A percentile compares a stretch with the other conserved stretches of the same genome.
phyloP scores from a whole-genome alignment of 1,140 invertebrate species.

The Drosophila orosa region DNA sequence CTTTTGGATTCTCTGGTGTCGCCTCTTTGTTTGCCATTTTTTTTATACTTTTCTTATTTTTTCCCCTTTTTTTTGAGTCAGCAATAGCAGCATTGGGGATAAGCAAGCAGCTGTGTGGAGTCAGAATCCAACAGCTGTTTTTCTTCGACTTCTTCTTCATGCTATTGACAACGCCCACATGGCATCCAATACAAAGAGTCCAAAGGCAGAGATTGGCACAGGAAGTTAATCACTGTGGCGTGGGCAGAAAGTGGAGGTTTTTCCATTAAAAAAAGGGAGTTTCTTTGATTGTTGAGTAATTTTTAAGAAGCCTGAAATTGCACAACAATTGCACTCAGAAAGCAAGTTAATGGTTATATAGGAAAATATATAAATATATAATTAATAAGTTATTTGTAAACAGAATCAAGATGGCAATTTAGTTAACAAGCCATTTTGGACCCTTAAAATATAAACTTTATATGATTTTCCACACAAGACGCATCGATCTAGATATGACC shows the following conservation, averaged over 20 bases:
- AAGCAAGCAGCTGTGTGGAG: conserved; percentile 33
- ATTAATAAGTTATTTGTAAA: neutral
- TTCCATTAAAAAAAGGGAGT: neutral
- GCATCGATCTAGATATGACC: no score
- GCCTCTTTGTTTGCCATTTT: conserved; percentile 64
- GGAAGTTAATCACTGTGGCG: conserved; percentile 51
- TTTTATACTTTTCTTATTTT: conserved; percentile 23
- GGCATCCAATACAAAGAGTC: conserved; percentile 20
- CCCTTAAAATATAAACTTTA: no score
- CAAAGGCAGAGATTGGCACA: conserved; percentile 17
- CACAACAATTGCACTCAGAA: neutral
- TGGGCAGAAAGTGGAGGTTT: conserved; percentile 39
- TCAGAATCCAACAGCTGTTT: conserved; percentile 69
- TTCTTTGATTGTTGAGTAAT: conserved; percentile 4
- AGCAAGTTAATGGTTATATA: neutral
- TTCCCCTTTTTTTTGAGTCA: neutral
- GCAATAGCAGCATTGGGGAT: conserved; percentile 10
- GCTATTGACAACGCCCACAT: conserved; percentile 68
- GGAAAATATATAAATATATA: no score
- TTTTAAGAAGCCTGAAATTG: neutral
- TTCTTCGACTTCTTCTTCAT: conserved; percentile 30
- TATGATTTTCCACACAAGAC: neutral
- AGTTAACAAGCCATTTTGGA: neutral
- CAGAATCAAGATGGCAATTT: neutral
- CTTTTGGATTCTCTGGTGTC: neutral